phyloP scores from a whole-genome alignment of 1,140 invertebrate genomes.

The Platorchestia sp. region DNA sequence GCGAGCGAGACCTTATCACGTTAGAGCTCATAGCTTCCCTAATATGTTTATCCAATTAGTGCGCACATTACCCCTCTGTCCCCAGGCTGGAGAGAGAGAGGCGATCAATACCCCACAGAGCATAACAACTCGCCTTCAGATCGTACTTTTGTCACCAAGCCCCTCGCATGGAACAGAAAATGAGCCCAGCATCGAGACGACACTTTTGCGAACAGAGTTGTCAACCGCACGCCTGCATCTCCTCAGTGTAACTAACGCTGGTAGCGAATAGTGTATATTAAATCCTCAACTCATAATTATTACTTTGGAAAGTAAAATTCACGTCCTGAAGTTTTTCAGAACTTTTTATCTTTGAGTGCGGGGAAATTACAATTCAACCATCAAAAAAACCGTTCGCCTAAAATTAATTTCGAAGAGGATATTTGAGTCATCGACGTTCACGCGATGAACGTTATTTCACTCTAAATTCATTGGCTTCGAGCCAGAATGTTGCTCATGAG shows the following conservation, averaged over 20 bases:
- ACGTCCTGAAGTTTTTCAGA: not conserved
- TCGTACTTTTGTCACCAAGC: not conserved
- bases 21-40: slow-evolving; percentile 41
- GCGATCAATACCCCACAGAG: slow-evolving; percentile 46
- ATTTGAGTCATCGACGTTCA: too few species aligned
- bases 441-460: too few species aligned
- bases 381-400: too few species aligned
- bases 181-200: not conserved
- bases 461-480: too few species aligned
- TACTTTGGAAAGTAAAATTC: not conserved
- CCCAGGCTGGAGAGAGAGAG: not conserved
- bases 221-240: not conserved
- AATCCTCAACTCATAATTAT: not conserved
- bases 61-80: slow-evolving; percentile 33
- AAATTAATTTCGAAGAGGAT: too few species aligned
- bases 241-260: not conserved
- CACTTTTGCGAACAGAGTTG: not conserved
- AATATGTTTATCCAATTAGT: slow-evolving; percentile 55
- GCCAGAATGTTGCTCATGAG: too few species aligned
- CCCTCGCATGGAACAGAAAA: not conserved
- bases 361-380: not conserved
- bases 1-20: not conserved
- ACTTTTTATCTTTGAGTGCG: not conserved
- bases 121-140: slow-evolving; percentile 46
- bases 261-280: not conserved